These are phyloP conservation scores for Brachionus asplanchnoidis DNA, from an alignment of 1,140 invertebrate genomes.

Conservation along the genomic window DNA sequence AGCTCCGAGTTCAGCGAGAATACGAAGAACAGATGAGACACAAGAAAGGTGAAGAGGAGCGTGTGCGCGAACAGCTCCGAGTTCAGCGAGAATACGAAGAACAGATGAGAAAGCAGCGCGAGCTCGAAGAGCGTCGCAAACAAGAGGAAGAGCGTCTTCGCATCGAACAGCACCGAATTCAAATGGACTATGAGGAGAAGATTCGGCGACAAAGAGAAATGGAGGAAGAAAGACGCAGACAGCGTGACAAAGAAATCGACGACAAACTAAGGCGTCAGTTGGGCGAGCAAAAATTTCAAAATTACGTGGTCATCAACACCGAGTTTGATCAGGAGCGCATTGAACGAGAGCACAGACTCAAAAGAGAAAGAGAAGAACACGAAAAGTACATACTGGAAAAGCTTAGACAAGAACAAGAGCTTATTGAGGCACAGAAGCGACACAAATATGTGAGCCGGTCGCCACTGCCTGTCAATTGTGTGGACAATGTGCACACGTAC, in stretches of 20 bases:
- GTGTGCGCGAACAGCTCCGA: not conserved
- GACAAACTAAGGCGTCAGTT: not conserved
- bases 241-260: not conserved
- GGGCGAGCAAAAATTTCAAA: not conserved
- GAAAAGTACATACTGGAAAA: slow-evolving; percentile 37
- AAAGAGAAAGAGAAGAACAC: slow-evolving; percentile 22
- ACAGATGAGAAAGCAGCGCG: not conserved
- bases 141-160: not conserved
- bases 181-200: slow-evolving; percentile 25
- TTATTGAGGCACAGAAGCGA: not conserved
- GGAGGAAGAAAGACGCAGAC: slow-evolving; percentile 8
- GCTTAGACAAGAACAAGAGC: slow-evolving; percentile 39
- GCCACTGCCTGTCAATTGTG: not conserved
- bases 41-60: not conserved
- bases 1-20: not conserved
- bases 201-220: slow-evolving; percentile 12
- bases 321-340: not conserved
- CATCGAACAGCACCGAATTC: not conserved
- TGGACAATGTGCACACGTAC: not conserved
- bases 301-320: not conserved
- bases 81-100: slow-evolving; percentile 25
- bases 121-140: not conserved
- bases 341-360: not conserved
- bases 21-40: not conserved
- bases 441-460: not conserved